Base-by-base conservation (phyloP, 2,797 vertebrate genomes). In the Adrianichthys oophorus region DNA sequence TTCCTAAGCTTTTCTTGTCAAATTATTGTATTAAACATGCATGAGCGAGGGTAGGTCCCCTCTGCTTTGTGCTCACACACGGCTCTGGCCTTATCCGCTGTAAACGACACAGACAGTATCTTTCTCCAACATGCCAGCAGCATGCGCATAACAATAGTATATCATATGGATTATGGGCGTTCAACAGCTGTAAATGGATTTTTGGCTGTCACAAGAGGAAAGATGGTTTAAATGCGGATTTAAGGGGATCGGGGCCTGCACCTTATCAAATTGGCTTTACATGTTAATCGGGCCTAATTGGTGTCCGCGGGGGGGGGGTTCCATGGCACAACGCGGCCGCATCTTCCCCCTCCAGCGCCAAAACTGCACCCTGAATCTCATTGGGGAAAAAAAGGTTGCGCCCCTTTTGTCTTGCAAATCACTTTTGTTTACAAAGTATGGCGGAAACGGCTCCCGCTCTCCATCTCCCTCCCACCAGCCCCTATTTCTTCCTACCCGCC, bases 181-280 rank as follows among this genome's bases (percentile, higher is more conserved):
- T 90, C 45, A 74, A 60, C 80, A 64, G 75, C 76, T 81, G 79
- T 91, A 89, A 92, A 90, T 89, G 85, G 88, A 84, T 79, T 79
- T 76, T 32, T 32, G 72, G 79, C 74, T 70, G 79, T 74, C 81
- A 90, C 86, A 84, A 88, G 87, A 75, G 80, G 82, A 75, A 75
- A 86, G 85, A 90, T 90, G 72, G 82, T 89, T 85, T 89, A 46
- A 90, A 90, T 90, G 76, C 74, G 88, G 91, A 90, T 93, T 92
- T 92, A 84, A 86, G 76, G 87, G 87, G 87, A 37, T 37, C 67
- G 82, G 87, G 79, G 74, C 83, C 87, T 80, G 74, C 89, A 92
- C 91, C 92, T 92, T 92, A 91, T 92, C 91, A 91, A 92, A 92
- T 92, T 91, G 91, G 92, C 90, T 92, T 92, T 92, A 91, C 91